Base-by-base conservation (phyloP, 2,888 invertebrate species). In the Gandaritis pyraliata region DNA sequence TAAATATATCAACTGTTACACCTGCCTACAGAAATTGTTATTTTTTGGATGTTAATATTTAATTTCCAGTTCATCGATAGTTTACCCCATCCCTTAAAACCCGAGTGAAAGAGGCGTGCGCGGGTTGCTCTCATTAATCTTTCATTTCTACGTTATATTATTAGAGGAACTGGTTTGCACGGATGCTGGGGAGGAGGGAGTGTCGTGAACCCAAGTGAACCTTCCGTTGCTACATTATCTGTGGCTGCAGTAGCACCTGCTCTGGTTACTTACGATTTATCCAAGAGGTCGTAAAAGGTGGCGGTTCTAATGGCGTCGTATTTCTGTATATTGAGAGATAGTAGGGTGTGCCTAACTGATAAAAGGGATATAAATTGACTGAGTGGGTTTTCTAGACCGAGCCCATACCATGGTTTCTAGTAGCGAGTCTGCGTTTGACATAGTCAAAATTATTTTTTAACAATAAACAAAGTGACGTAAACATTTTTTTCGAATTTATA, bases 81-180 rank as follows among this genome's bases (percentile, higher is more conserved):
- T n/a, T 33, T 10, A 12, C 33, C 61, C 51, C 86, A 76, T 68
- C 86, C 68, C 87, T 43, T 87, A 82, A 11, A 61, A 53, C 69
- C 67, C 81, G 80, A 87, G 90, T 87, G 88, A 90, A 90, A 88
- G 88, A 91, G 91, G 92, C 90, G 92, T 90, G 90, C 90, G 78
- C 89, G 79, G 89, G 87, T 87, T 91, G 91, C 87, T 91, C 92
- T 91, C 91, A 92, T 91, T 91, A 92, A 90, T 92, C 91, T 90
- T 90, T 90, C 90, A 88, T 89, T 90, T 90, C 90, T 90, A 87
- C 90, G 86, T 90, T 90, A 90, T 92, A 90, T 90, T 92, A 91
- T 90, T 91, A 90, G 90, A 90, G 89, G 88, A 90, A 90, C 91
- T 80, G 88, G 91, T 91, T 90, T 88, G 91, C 91, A 86, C 90